Percentiles rank a stretch among this genome's conserved stretches.
These are phyloP conservation scores for Siniperca knerii DNA, from an alignment of 2,113 vertebrate genomes.

Conservation along the genomic window DNA sequence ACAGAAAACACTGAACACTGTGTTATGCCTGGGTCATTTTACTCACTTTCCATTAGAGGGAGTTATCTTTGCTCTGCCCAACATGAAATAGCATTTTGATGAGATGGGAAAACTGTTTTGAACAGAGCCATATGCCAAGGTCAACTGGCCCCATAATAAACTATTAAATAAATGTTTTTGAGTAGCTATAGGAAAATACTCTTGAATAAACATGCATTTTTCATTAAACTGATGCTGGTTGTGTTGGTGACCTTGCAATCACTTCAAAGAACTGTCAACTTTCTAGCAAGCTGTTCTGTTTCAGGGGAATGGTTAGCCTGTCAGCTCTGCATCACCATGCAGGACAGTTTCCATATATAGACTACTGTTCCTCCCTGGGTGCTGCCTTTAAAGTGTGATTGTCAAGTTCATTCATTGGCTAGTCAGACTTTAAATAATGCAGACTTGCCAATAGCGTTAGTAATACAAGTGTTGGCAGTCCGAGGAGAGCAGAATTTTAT, in stretches of 20 bases:
- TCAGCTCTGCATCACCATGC: conserved; percentile 16
- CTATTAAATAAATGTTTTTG: background rate
- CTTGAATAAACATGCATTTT: background rate
- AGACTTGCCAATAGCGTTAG: background rate
- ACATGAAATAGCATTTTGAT: background rate
- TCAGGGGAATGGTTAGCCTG: background rate
- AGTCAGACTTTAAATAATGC: conserved; percentile 11
- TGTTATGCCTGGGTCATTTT: background rate
- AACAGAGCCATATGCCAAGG: background rate
- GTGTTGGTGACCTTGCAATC: conserved; percentile 9
- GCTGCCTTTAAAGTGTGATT: conserved; percentile 32
- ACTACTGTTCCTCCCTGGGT: conserved; percentile 4
- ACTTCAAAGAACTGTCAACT: background rate
- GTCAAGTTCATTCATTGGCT: conserved; percentile 15
- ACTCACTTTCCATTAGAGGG: background rate
- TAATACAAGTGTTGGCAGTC: conserved; percentile 22
- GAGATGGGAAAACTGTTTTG: too few species aligned
- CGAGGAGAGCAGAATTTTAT: background rate
- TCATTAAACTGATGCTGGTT: conserved; percentile 1
- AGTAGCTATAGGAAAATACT: background rate
- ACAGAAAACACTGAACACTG: background rate
- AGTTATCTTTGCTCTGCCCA: background rate
- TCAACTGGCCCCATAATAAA: background rate
- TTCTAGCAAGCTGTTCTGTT: background rate
- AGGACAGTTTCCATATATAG: conserved; percentile 2